Evolutionary conservation across 2,113 vertebrate species (phyloP), one percentile per base, ranked within the genome.

Genomic region (Nesogale talazaci): DNA sequence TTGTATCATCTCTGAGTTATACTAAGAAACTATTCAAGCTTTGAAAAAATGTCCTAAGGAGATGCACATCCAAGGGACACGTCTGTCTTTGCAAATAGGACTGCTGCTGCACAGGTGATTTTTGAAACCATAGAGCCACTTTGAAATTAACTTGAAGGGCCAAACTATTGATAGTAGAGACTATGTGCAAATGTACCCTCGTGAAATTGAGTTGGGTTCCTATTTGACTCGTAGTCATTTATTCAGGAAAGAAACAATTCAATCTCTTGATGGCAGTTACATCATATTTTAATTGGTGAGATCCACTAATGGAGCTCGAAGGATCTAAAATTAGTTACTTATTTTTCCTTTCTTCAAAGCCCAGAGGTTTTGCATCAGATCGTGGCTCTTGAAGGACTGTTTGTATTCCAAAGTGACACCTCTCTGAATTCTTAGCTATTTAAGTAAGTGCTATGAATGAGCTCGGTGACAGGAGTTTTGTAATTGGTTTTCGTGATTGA

Each of bases 321-420:
- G 70, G 86, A 96, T 97, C 97, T 98, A 97, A 98, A 98, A 97
- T 97, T 97, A 97, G 97, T 97, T 98, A 96, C 97, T 98, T 98
- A 94, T 97, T 98, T 98, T 97, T 95, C 97, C 77, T 98, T 97
- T 95, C 94, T 96, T 97, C 95, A 97, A 97, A 97, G 97, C 98
- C 97, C 97, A 96, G 96, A 98, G 98, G 98, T 97, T 98, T 98
- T 98, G 97, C 98, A 97, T 98, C 98, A 98, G 97, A 97, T 97
- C 91, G 74, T 89, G 86, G 79, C 80, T 96, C 95, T 91, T 96
- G 52, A 94, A 93, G 95, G 94, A 93, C 97, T 97, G 97, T 97
- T 98, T 97, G 88, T 97, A 83, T 98, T 97, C 86, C 67, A 91
- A 88, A 95, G 95, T 90, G 95, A 97, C 97, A 98, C 97, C 95